These are phyloP conservation scores for Chiropotes sagulatus DNA, from an alignment of 2,797 vertebrate species.

Conservation along the genomic window DNA sequence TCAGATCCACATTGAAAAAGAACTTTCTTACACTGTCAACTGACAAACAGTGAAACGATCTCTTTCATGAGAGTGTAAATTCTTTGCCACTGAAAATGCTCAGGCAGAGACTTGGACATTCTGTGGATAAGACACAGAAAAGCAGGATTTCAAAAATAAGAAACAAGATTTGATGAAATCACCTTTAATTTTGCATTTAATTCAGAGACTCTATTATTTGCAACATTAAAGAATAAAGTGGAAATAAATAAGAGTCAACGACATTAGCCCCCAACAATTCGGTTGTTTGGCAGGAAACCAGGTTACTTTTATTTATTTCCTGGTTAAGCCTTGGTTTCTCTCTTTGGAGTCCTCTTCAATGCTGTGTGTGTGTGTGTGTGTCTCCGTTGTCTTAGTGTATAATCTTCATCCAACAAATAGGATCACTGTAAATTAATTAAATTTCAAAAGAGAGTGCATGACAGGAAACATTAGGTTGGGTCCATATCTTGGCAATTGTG, in stretches of 20 bases:
- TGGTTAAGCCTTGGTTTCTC: neutral
- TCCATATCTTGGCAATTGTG: neutral
- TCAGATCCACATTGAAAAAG: neutral
- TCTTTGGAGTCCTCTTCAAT: neutral
- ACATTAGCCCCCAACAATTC: neutral
- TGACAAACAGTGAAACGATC: neutral
- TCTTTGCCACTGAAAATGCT: neutral
- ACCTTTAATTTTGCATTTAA: neutral
- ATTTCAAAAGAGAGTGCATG: too few species aligned
- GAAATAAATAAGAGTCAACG: neutral
- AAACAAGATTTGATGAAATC: neutral
- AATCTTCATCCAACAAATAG: neutral
- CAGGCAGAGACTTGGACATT: neutral
- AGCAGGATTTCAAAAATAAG: constrained; percentile 24
- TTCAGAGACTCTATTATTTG: neutral
- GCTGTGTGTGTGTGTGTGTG: neutral
- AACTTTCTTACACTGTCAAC: neutral
- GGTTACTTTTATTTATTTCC: neutral
- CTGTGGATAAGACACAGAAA: neutral
- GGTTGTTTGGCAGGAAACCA: neutral
- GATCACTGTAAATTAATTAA: neutral
- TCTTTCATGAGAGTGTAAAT: neutral
- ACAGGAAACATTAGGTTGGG: neutral
- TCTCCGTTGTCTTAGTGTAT: neutral
- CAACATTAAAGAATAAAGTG: neutral